These are phyloP conservation scores for Sycobia sp. DNA, from an alignment of 1,140 invertebrate species.

Conservation along the genomic window DNA sequence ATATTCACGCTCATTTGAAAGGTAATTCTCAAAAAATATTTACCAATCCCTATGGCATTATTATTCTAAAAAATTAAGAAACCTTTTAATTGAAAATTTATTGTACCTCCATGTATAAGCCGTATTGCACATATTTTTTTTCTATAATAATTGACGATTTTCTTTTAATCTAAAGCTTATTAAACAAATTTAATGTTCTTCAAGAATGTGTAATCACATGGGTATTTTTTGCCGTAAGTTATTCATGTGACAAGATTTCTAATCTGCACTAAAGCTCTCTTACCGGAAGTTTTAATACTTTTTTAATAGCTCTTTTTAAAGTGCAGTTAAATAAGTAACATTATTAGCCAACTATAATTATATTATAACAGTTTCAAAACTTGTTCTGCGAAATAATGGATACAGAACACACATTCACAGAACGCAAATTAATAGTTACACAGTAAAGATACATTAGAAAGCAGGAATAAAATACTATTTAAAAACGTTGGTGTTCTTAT, in stretches of 20 bases:
- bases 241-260: slow-evolving; percentile 10
- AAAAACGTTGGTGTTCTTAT: slow-evolving; percentile 22
- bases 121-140: slow-evolving; percentile 21
- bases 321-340: slow-evolving; percentile 29
- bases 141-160: slow-evolving; percentile 20
- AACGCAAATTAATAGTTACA: slow-evolving; percentile 28
- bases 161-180: neutral
- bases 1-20: slow-evolving; percentile 19
- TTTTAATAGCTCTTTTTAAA: slow-evolving; percentile 23
- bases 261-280: slow-evolving; percentile 20
- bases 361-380: slow-evolving; percentile 8
- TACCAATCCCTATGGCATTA: slow-evolving; percentile 12
- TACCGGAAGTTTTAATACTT: slow-evolving; percentile 28
- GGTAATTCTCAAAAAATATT: slow-evolving; percentile 34
- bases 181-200: slow-evolving; percentile 5
- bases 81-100: slow-evolving; percentile 1
- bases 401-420: slow-evolving; percentile 33
- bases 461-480: slow-evolving; percentile 25
- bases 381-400: slow-evolving; percentile 17
- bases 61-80: too few relatives aligned
- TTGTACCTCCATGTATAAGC: too few relatives aligned
- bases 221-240: too few relatives aligned
- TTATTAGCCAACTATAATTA: slow-evolving; percentile 4
- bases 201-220: too few relatives aligned
- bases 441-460: slow-evolving; percentile 27